Conservation (phyloP, 2,888 invertebrate genomes). For the Rhamphomyia laevipes region DNA sequence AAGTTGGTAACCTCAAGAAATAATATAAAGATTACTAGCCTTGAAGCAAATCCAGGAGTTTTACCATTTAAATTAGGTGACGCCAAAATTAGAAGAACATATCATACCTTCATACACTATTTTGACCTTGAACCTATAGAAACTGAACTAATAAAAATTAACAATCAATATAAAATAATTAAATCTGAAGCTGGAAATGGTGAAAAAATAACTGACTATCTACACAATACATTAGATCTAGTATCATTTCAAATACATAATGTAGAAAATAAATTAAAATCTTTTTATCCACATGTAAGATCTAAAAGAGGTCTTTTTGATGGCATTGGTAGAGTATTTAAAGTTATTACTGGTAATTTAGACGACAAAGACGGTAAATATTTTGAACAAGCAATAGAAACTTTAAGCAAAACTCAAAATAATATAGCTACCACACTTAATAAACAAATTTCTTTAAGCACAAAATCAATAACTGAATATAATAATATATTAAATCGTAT, state of each 20-base stretch:
- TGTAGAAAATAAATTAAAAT: too few species aligned
- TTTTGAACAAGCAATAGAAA: too few species aligned
- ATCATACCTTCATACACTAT: neutral
- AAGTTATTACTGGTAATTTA: neutral
- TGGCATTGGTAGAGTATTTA: neutral
- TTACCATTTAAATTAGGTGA: too few species aligned
- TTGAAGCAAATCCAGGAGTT: too few species aligned
- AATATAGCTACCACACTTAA: neutral
- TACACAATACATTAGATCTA: too few species aligned
- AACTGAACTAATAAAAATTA: neutral
- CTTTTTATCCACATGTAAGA: too few species aligned
- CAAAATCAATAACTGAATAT: neutral
- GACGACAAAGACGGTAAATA: too few species aligned
- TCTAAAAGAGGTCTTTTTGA: neutral
- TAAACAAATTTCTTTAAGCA: neutral
- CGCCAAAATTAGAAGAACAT: neutral
- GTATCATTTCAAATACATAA: too few species aligned
- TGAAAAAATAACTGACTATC: too few species aligned
- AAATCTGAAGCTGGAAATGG: neutral
- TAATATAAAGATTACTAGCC: neutral
- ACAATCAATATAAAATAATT: neutral
- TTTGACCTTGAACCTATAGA: neutral
- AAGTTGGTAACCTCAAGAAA: neutral
- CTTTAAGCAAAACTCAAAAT: neutral
- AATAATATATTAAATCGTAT: neutral